A percentile compares a stretch with the other conserved stretches of the same genome.
Conservation (phyloP, 2,888 invertebrate genomes). For the Callyntrura guangdongensis region DNA sequence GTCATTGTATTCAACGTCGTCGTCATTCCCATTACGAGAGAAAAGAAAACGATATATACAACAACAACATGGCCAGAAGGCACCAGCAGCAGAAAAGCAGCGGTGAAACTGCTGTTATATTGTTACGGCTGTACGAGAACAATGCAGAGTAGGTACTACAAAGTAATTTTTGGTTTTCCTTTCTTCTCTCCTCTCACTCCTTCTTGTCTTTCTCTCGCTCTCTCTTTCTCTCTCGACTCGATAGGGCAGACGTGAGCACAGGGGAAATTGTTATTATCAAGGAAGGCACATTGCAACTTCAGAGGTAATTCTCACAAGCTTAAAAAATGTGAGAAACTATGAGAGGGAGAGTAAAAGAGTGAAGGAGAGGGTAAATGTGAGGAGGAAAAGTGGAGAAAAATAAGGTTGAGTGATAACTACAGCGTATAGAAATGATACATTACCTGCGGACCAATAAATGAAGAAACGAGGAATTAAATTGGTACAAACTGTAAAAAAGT, state of each 20-base stretch:
- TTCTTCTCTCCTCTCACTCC: not conserved
- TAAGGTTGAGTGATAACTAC: too few species aligned
- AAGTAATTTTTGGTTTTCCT: slow-evolving; percentile 4
- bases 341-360: slow-evolving; percentile 15
- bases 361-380: not conserved
- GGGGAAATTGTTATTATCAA: not conserved
- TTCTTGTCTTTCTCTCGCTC: not conserved
- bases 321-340: slow-evolving; percentile 47
- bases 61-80: not conserved
- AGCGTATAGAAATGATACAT: too few species aligned
- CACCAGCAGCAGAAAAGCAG: not conserved
- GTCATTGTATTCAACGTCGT: not conserved
- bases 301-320: slow-evolving; percentile 36
- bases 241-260: too few species aligned
- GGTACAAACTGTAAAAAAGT: not conserved
- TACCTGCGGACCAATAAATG: too few species aligned
- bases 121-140: not conserved
- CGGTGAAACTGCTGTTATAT: too few species aligned
- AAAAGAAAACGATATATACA: not conserved
- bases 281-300: not conserved
- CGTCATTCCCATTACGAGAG: not conserved
- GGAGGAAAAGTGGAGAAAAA: too few species aligned
- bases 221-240: not conserved
- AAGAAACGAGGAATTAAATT: too few species aligned
- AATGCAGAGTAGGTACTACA: not conserved